Conservation (phyloP, 1,140 invertebrate species). For the Mycetomoellerius zeteki region DNA sequence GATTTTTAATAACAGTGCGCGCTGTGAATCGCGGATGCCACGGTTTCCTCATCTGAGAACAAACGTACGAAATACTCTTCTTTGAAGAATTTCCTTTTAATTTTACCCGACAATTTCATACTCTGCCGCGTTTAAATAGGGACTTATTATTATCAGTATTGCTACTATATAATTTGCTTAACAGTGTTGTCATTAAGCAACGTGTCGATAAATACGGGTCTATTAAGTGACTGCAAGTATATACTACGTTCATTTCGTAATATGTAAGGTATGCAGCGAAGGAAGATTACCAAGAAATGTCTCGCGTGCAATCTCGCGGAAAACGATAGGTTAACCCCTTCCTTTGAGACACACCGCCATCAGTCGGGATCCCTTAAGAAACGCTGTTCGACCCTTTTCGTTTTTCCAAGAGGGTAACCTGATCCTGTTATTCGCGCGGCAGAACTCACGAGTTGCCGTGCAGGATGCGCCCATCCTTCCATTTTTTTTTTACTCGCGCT, state of each 20-base stretch:
- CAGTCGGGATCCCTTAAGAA: constrained; percentile 51
- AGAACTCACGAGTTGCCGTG: constrained; percentile 72
- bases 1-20: constrained; percentile 70
- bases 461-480: constrained; percentile 51
- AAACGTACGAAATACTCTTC: neutral
- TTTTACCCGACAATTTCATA: neutral
- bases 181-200: constrained; percentile 7
- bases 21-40: constrained; percentile 9
- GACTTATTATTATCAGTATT: neutral
- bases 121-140: neutral
- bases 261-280: constrained; percentile 1
- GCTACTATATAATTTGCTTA: neutral
- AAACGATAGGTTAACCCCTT: constrained; percentile 73
- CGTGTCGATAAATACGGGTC: neutral
- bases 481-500: constrained; percentile 74
- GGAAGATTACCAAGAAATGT: constrained; percentile 51
- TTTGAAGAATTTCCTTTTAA: constrained; percentile 1
- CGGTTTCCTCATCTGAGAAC: constrained; percentile 1
- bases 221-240: neutral
- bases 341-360: constrained; percentile 68
- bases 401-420: constrained; percentile 83
- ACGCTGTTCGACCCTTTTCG: constrained; percentile 70
- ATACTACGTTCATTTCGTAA: constrained; percentile 10
- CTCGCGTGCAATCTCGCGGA: constrained; percentile 71
- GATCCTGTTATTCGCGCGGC: constrained; percentile 85